Base-by-base conservation (phyloP, 2,797 vertebrate genomes). In the Eulemur albifrons region DNA sequence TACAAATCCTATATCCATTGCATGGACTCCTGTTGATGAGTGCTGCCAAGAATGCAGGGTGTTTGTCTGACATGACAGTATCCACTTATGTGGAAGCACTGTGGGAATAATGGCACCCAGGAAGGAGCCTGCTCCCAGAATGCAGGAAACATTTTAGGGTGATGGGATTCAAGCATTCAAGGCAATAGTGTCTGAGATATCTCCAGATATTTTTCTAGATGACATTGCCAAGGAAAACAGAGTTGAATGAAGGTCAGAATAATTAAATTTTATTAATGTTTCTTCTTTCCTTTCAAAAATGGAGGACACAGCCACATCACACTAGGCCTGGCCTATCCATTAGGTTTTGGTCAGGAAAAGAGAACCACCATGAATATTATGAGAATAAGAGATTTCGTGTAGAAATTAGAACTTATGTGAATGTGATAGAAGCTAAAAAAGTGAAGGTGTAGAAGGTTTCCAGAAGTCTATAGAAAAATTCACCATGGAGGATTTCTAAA, bases 81-180 rank as follows among this genome's bases (percentile, higher is more conserved):
- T 75, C 57, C 52, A 94, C 17, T 83, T 91, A 96, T 72, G 52
- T 15, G 21, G 93, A 88, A 90, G 38, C 27, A 57, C 18, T 72
- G n/a, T 90, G 63, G 69, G 79, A 90, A 88, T 91, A 83, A 63
- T n/a, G 57, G 43, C 70, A 90, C 15, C 23, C 54, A 48, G 76
- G 15, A 85, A 73, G 40, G 90, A 87, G n/a, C 32, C 52, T 52
- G 15, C 30, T 90, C 23, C 67, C 25, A 95, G 70, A 89, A 96
- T 93, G 50, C 65, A 96, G 94, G 82, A 88, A 97, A 18, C 7
- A 67, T 89, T 93, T 76, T 70, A 61, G 59, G 57, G 30, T 90
- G 40, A n/a, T 25, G 65, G 32, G 50, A 80, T 87, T 10, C 65
- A 97, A 86, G 95, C 89, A 97, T 75, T 45, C 50, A 88, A 61